Conservation (phyloP, 2,797 vertebrate genomes). For the Pachyuromys duprasi region DNA sequence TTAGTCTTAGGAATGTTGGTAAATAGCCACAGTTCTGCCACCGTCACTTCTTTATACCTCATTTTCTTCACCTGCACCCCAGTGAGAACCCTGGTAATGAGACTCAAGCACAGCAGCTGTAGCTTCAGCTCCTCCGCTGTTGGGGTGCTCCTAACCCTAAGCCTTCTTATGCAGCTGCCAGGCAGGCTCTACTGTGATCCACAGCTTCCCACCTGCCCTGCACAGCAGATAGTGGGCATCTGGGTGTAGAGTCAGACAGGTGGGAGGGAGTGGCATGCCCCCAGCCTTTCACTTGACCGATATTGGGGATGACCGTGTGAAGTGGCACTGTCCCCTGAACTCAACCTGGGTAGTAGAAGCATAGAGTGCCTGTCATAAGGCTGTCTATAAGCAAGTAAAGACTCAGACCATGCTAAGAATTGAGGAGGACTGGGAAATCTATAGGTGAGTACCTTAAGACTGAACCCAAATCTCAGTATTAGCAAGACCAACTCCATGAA, state of each 20-base stretch:
- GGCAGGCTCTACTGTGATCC: background rate
- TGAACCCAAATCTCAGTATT: background rate
- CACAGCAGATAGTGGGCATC: background rate
- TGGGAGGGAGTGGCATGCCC: background rate
- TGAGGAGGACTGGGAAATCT: background rate
- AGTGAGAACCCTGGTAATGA: background rate
- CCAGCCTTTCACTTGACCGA: background rate
- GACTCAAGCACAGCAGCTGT: background rate
- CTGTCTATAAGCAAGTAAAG: background rate
- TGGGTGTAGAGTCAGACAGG: background rate
- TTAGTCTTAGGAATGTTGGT: background rate
- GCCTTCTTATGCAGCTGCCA: background rate
- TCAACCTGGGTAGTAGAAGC: background rate
- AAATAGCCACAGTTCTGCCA: background rate
- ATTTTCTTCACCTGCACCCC: background rate
- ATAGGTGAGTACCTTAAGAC: background rate
- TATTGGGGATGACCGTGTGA: background rate
- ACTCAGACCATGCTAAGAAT: background rate
- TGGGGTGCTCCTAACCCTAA: background rate
- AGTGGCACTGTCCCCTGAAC: background rate
- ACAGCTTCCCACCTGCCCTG: background rate
- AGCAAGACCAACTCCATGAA: background rate
- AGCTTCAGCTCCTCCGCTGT: background rate
- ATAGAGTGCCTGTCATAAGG: background rate
- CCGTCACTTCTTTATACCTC: background rate